Percentiles rank a stretch among this genome's conserved stretches.
Conservation (phyloP, 1,140 invertebrate species). For the Parasteatoda tepidariorum region DNA sequence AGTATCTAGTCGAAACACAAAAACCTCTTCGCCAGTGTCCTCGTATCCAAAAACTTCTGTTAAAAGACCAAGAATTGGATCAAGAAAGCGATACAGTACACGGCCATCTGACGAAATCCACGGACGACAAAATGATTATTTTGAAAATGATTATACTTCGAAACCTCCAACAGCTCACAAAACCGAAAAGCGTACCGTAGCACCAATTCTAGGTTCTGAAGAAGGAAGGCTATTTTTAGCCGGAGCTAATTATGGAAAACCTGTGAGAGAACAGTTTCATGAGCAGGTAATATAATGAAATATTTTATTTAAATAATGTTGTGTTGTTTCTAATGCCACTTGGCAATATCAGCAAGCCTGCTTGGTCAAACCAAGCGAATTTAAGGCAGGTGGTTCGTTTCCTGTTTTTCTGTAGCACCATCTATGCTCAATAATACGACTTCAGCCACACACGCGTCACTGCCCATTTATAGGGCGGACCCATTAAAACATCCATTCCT, state of each 20-base stretch:
- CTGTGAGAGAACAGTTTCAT: constrained; percentile 39
- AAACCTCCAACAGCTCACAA: background rate
- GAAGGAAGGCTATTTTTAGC: constrained; percentile 9
- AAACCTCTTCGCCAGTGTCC: too few relatives aligned
- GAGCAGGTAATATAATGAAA: constrained; percentile 8
- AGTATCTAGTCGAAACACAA: too few relatives aligned
- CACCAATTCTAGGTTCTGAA: background rate
- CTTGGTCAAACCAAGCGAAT: too few relatives aligned
- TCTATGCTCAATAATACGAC: too few relatives aligned
- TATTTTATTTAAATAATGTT: background rate
- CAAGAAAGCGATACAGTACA: too few relatives aligned
- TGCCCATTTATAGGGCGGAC: too few relatives aligned
- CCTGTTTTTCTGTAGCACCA: too few relatives aligned
- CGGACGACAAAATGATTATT: background rate
- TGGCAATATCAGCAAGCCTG: too few relatives aligned
- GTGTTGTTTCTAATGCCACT: background rate
- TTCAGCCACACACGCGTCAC: too few relatives aligned
- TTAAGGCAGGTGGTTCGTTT: too few relatives aligned
- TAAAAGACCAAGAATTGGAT: too few relatives aligned
- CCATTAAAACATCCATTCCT: too few relatives aligned
- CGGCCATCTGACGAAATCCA: background rate
- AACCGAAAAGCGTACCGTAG: background rate
- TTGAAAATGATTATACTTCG: background rate
- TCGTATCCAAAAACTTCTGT: background rate
- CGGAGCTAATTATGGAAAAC: constrained; percentile 14